Percentiles rank a stretch among this genome's conserved stretches.
Conservation (phyloP, 2,113 vertebrate species). For the Fulmarus glacialis region DNA sequence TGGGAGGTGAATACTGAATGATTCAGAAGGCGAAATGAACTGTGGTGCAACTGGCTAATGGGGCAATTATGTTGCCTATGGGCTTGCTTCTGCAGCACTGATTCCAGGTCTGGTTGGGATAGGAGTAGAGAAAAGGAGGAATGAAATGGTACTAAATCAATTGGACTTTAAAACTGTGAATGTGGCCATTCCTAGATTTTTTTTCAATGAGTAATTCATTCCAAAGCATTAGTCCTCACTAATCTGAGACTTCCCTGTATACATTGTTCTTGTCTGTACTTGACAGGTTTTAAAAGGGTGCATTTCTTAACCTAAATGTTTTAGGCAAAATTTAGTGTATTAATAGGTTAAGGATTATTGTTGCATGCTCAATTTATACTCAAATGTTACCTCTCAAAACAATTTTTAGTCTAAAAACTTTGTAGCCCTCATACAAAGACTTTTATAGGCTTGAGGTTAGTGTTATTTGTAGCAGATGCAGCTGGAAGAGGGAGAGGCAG, state of each 20-base stretch:
- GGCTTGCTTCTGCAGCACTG: neutral
- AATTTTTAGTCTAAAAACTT: neutral
- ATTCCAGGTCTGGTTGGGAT: neutral
- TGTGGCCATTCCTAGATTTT: neutral
- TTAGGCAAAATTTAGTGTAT: neutral
- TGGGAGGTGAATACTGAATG: neutral
- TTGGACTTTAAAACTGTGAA: neutral
- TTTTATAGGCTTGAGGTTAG: neutral
- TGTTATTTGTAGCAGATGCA: neutral
- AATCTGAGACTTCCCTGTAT: neutral
- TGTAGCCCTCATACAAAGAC: neutral
- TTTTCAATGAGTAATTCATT: neutral
- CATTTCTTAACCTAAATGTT: neutral
- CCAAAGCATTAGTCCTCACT: neutral
- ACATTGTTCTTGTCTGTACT: neutral
- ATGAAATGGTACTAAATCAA: neutral
- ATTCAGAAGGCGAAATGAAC: neutral
- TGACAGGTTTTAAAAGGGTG: neutral
- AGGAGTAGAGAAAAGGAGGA: neutral
- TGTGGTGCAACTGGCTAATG: neutral
- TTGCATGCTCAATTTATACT: neutral
- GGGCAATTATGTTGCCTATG: neutral
- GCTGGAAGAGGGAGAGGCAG: neutral
- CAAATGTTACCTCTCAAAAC: neutral
- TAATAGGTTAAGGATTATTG: neutral